These are phyloP conservation scores for Semotilus atromaculatus DNA, from an alignment of 2,797 vertebrate genomes.

Conservation along the genomic window DNA sequence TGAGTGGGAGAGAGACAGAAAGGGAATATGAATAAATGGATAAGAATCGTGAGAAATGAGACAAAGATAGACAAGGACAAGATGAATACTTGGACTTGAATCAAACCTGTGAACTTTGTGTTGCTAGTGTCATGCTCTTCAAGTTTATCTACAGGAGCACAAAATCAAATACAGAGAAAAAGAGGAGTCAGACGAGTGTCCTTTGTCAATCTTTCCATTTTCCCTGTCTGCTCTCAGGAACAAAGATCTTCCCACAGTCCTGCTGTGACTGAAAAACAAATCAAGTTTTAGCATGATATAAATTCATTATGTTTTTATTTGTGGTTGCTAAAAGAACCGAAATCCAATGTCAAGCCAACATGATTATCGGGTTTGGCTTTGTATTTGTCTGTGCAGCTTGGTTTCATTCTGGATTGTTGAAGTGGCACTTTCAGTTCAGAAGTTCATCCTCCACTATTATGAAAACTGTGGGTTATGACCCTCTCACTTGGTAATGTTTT, in stretches of 20 bases:
- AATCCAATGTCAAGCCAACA: conserved; percentile 63
- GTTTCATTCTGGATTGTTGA: conserved; percentile 28
- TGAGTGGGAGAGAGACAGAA: conserved; percentile 23
- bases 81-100: conserved; percentile 1
- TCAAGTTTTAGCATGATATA: conserved; percentile 61
- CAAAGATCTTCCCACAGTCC: conserved; percentile 40
- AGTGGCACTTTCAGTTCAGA: conserved; percentile 37
- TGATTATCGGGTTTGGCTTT: conserved; percentile 45
- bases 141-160: background rate
- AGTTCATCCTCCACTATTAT: conserved; percentile 13
- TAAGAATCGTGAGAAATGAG: conserved; percentile 15
- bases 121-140: background rate
- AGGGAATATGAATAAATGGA: conserved; percentile 51
- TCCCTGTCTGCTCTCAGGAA: conserved; percentile 34
- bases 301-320: conserved; percentile 68
- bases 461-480: conserved; percentile 5
- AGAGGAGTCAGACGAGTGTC: background rate
- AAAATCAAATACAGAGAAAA: background rate
- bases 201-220: conserved; percentile 19
- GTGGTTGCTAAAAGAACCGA: conserved; percentile 66
- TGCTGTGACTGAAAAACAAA: conserved; percentile 49
- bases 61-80: conserved; percentile 14
- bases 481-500: conserved; percentile 21
- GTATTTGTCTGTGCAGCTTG: background rate
- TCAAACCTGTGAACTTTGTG: background rate